Base-by-base conservation (phyloP, 2,888 invertebrate genomes). In the Vesta saturnalis region DNA sequence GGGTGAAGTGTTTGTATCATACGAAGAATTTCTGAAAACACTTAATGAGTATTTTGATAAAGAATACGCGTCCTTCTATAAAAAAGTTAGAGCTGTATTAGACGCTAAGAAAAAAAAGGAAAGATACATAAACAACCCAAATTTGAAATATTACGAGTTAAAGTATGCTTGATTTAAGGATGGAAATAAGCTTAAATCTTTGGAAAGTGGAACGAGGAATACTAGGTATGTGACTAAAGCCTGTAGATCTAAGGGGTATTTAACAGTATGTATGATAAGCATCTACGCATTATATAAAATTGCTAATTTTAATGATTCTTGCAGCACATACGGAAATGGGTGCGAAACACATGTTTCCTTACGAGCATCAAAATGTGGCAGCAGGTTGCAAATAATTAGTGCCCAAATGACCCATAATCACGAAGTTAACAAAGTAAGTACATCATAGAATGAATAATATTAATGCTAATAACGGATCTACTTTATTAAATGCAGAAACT, bases 371-470 rank as follows among this genome's bases (percentile, higher is more conserved):
- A 1, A 30, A 6, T 56, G 56, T 56, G 56, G 35, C 23, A 30
- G 12, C 23, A 56, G 23, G 16, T 35, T 56, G 21, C 56, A 30
- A 56, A 56, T 56, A 56, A 56, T 56, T 30, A 30, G 56, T 16
- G 23, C 16, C 23, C n/a, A 56, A 56, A 56, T 5, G n/a, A 55
- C 18, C 12, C 12, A 55, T 12, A 55, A 49, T 16, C 49, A 23
- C 8, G 4, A 23, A 23, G 8, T 23, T 23, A 23, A 8, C 23
- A 23, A 23, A 8, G 23, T 23, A 23, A 3, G 3, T 23, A 5
- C 23, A 23, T 23, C 23, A 8, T 8, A 23, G n/a, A 23, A 23
- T 23, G 3, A 5, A 5, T 8, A 5, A 8, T 23, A 23, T 8
- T 23, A 5, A 3, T 23, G 8, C 8, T 23, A 23, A 5, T 23